Conservation (phyloP, 2,113 vertebrate genomes). For the Bubalus kerabau region DNA sequence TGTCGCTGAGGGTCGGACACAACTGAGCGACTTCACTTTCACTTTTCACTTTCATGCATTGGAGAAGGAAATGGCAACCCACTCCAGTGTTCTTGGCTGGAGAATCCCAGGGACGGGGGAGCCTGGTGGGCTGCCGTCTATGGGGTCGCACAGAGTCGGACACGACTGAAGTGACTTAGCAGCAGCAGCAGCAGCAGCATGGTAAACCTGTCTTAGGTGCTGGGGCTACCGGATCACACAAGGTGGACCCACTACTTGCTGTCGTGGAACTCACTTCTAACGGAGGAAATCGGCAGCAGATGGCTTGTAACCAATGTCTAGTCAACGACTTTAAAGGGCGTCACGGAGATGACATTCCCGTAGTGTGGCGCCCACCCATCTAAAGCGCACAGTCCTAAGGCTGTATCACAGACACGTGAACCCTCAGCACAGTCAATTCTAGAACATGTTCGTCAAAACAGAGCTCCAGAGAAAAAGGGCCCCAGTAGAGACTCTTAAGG, state of each 20-base stretch:
- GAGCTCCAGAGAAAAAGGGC: neutral
- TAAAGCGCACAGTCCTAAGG: neutral
- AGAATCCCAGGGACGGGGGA: too few species aligned
- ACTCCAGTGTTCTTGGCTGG: too few species aligned
- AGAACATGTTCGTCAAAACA: neutral
- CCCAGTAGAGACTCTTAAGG: neutral
- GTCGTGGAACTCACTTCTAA: neutral
- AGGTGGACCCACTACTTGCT: too few species aligned
- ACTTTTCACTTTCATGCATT: too few species aligned
- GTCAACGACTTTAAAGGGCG: too few species aligned
- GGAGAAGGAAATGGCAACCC: too few species aligned
- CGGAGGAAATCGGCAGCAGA: neutral
- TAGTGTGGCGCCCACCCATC: neutral
- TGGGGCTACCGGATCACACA: neutral
- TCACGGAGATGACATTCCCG: fast-evolving
- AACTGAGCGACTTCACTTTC: too few species aligned
- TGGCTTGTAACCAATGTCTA: neutral
- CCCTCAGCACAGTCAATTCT: neutral
- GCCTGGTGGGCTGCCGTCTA: too few species aligned
- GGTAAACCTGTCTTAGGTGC: fast-evolving
- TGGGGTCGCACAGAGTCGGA: too few species aligned
- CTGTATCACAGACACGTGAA: neutral
- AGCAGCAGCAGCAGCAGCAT: too few species aligned
- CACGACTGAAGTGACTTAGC: too few species aligned
- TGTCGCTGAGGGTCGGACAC: too few species aligned